Evolutionary conservation across 1,140 invertebrate genomes (phyloP).

Genomic region (Bombus sylvicola): DNA sequence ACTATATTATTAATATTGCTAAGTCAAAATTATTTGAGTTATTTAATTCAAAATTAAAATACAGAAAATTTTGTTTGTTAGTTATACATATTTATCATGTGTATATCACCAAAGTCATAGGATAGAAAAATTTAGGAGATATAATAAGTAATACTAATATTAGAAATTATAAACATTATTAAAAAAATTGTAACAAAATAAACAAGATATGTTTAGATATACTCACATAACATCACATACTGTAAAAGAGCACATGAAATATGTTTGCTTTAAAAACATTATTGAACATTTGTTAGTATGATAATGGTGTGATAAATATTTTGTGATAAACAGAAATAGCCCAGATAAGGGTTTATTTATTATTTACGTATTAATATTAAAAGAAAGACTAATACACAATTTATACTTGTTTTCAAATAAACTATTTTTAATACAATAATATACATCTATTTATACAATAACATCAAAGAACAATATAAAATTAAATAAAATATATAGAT

Average conservation of each 20-base stretch:
- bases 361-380: not conserved
- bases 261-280: conserved; percentile 1
- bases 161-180: conserved; percentile 32
- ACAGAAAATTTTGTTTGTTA: not conserved
- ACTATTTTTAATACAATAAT: conserved; percentile 4
- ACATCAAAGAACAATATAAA: conserved; percentile 10
- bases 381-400: not conserved
- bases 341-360: conserved; percentile 68
- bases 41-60: not conserved
- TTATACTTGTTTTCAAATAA: not conserved
- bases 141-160: not conserved
- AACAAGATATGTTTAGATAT: conserved; percentile 22
- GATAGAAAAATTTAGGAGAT: not conserved
- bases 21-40: not conserved
- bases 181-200: not conserved
- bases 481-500: conserved; percentile 10
- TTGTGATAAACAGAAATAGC: not conserved
- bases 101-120: not conserved
- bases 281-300: conserved; percentile 25
- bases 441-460: not conserved
- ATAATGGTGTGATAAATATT: conserved; percentile 7
- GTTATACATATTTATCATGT: conserved; percentile 5
- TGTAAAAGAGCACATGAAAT: conserved; percentile 10
- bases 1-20: conserved; percentile 14
- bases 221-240: conserved; percentile 49